Conservation (phyloP, 92 coral and sea anemone species). For the Porites divaricata region DNA sequence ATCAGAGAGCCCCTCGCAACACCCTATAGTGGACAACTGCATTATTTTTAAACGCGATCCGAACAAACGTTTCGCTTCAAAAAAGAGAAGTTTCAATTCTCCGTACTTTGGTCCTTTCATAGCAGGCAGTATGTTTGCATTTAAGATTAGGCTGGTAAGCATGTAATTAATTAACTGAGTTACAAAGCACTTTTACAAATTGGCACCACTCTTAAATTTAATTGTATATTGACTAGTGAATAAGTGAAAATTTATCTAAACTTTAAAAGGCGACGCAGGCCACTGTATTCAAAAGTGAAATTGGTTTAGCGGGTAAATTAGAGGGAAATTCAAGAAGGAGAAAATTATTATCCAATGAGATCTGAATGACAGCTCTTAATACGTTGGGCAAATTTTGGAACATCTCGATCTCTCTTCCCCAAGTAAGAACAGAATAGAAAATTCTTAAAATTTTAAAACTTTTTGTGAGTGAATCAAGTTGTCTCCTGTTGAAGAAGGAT, state of each 20-base stretch:
- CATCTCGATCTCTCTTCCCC: background rate
- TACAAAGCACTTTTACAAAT: background rate
- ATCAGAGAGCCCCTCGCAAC: slow-evolving; percentile 21
- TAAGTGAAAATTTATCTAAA: slow-evolving; percentile 3
- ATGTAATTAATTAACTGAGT: slow-evolving; percentile 17
- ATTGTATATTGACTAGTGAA: background rate
- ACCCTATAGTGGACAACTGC: no score
- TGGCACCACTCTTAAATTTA: background rate
- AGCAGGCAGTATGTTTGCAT: slow-evolving; percentile 28
- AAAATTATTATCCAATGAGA: slow-evolving; percentile 36
- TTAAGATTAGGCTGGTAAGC: slow-evolving; percentile 40
- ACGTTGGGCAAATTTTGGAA: background rate
- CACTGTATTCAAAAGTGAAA: background rate
- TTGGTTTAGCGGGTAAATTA: slow-evolving; percentile 31
- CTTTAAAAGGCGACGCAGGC: background rate
- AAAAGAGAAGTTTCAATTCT: background rate
- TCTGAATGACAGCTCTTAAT: slow-evolving; percentile 35
- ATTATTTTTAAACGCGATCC: background rate
- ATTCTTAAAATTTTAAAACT: background rate
- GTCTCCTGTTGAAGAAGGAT: background rate
- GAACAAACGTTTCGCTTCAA: background rate
- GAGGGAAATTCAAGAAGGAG: slow-evolving; percentile 48
- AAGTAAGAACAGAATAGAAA: no score
- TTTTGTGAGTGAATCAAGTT: background rate
- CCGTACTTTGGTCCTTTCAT: background rate